Conservation (phyloP, 2,888 invertebrate species). For the Carpatolechia fugitivella region DNA sequence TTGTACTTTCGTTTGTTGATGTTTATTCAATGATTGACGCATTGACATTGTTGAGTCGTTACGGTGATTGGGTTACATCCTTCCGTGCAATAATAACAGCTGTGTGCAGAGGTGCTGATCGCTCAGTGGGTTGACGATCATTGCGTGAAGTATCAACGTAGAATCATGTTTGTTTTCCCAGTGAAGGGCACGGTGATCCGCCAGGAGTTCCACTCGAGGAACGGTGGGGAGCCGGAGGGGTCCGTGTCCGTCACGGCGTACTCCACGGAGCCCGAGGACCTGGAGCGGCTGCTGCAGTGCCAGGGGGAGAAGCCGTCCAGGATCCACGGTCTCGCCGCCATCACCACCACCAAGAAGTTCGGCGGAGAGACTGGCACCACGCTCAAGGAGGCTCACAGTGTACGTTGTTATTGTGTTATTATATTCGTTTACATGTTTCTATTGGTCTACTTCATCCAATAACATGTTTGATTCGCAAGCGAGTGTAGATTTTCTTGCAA, state of each 20-base stretch:
- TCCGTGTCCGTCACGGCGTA: constrained; percentile 85
- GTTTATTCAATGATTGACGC: constrained; percentile 5
- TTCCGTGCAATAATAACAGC: not conserved
- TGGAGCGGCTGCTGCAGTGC: constrained; percentile 58
- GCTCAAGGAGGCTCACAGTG: constrained; percentile 55
- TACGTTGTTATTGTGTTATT: constrained; percentile 39
- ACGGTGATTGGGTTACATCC: not conserved
- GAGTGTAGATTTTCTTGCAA: too few relatives aligned
- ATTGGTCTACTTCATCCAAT: too few relatives aligned
- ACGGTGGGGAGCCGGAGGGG: constrained; percentile 84
- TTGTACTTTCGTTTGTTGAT: not conserved
- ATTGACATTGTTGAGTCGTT: not conserved
- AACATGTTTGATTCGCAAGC: too few relatives aligned
- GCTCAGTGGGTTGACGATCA: not conserved
- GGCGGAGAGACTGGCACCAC: constrained; percentile 65
- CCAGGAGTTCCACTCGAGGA: constrained; percentile 83
- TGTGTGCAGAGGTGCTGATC: not conserved
- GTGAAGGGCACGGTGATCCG: constrained; percentile 86
- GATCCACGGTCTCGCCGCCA: constrained; percentile 68
- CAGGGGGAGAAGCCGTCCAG: constrained; percentile 62
- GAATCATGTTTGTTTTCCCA: constrained; percentile 36
- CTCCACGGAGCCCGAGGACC: constrained; percentile 81
- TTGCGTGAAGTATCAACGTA: not conserved
- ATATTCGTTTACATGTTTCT: too few relatives aligned
- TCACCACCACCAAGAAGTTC: constrained; percentile 70